A percentile compares a stretch with the other conserved stretches of the same genome.
phyloP scores from a whole-genome alignment of 2,888 invertebrate species.

The Pristionchus japonicus region DNA sequence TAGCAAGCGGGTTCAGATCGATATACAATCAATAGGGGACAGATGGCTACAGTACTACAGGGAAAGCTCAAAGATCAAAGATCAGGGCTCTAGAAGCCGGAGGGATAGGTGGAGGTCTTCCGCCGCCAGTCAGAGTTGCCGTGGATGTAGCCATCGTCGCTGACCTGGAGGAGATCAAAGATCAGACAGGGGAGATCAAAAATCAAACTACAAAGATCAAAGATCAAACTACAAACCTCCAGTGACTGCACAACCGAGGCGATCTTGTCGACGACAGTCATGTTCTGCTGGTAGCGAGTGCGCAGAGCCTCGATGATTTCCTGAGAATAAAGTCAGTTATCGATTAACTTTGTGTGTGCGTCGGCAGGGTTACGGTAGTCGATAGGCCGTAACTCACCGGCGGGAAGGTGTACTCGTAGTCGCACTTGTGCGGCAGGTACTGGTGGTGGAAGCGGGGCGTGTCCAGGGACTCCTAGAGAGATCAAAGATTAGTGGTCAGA shows the following conservation, averaged over 20 bases:
- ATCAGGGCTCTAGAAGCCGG: conserved; percentile 63
- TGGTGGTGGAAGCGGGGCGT: conserved; percentile 73
- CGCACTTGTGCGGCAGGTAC: conserved; percentile 59
- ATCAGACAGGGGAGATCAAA: too few species aligned
- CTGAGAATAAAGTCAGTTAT: conserved; percentile 43
- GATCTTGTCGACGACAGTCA: conserved; percentile 64
- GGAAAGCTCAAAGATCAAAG: neutral
- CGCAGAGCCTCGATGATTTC: conserved; percentile 64
- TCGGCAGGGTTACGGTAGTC: neutral
- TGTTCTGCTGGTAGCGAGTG: conserved; percentile 68
- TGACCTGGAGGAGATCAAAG: conserved; percentile 54
- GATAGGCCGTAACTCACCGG: conserved; percentile 34
- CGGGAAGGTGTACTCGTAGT: conserved; percentile 55
- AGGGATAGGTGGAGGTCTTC: conserved; percentile 71
- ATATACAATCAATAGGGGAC: neutral
- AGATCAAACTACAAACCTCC: conserved; percentile 49
- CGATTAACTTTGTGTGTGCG: neutral
- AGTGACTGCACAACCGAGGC: conserved; percentile 72
- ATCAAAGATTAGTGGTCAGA: neutral
- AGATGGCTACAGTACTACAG: neutral
- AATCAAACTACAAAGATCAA: conserved; percentile 16
- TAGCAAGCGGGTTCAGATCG: conserved; percentile 11
- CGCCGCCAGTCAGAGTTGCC: conserved; percentile 73
- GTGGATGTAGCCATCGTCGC: conserved; percentile 65
- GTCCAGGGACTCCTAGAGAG: conserved; percentile 79